Conservation (phyloP, 2,888 invertebrate species). For the Drosophila austrosaltans region DNA sequence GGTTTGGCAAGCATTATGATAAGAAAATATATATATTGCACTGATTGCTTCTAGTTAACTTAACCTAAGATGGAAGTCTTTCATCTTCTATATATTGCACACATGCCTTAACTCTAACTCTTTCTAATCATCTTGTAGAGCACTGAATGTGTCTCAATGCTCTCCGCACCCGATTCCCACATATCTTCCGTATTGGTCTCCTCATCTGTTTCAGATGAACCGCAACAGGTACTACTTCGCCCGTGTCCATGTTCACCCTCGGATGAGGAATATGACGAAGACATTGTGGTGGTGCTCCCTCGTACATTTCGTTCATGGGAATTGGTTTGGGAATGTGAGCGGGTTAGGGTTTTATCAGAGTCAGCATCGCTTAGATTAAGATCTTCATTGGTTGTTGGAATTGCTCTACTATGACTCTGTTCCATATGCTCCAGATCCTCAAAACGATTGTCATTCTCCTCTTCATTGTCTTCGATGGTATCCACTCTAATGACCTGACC, state of each 20-base stretch:
- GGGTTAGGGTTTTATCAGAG: conserved; percentile 79
- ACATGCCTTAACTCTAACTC: conserved; percentile 51
- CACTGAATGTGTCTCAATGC: conserved; percentile 93
- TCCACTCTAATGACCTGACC: conserved; percentile 80
- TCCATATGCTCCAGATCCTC: conserved; percentile 78
- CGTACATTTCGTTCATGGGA: conserved; percentile 59
- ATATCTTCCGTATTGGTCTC: conserved; percentile 91
- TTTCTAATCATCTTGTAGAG: conserved; percentile 91
- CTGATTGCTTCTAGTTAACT: conserved; percentile 47
- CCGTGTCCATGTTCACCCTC: conserved; percentile 87
- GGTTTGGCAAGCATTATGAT: conserved; percentile 68
- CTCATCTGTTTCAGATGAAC: conserved; percentile 85
- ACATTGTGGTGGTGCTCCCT: conserved; percentile 62
- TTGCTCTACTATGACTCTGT: conserved; percentile 34
- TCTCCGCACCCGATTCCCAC: conserved; percentile 94
- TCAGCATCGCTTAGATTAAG: conserved; percentile 73
- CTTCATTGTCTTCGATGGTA: conserved; percentile 81
- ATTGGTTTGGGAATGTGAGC: conserved; percentile 49
- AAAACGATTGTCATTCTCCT: conserved; percentile 60
- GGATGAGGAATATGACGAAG: conserved; percentile 69
- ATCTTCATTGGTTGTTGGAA: conserved; percentile 48
- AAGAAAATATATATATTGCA: conserved; percentile 58
- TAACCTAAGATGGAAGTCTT: conserved; percentile 55
- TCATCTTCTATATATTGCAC: conserved; percentile 61
- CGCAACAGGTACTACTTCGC: conserved; percentile 84